Percentiles rank a stretch among this genome's conserved stretches.
Conservation (phyloP, 37 sponge, comb jelly and placozoan genomes). For the Ephydatia muelleri region DNA sequence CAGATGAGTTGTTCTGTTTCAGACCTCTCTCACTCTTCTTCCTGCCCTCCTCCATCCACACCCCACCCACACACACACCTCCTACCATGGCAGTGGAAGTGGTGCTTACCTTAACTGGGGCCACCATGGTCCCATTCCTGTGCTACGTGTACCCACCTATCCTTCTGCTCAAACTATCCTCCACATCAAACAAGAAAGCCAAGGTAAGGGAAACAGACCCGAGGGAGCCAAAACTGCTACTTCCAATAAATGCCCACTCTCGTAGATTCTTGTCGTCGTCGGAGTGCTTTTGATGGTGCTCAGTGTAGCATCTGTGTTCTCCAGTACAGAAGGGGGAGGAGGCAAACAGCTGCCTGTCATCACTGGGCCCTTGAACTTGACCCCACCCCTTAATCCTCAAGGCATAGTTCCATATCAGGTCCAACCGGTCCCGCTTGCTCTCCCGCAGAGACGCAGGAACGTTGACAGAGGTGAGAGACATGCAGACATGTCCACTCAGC, state of each 20-base stretch:
- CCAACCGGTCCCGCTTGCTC: too few relatives aligned
- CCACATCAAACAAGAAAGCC: conserved; percentile 18
- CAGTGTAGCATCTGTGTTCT: conserved; percentile 1
- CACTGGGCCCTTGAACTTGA: too few relatives aligned
- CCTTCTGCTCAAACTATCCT: conserved; percentile 60
- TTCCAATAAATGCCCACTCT: neutral
- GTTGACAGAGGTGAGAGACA: too few relatives aligned
- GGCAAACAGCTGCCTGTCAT: too few relatives aligned
- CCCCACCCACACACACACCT: too few relatives aligned
- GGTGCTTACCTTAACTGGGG: conserved; percentile 77
- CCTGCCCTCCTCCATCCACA: too few relatives aligned
- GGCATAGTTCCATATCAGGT: too few relatives aligned
- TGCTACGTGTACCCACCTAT: conserved; percentile 77
- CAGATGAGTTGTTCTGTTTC: too few relatives aligned
- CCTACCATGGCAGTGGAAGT: conserved; percentile 62
- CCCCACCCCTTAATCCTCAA: too few relatives aligned
- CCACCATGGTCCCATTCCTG: conserved; percentile 70
- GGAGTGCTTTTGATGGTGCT: conserved; percentile 18
- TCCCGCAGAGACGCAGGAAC: too few relatives aligned
- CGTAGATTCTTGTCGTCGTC: neutral
- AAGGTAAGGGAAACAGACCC: conserved; percentile 21
- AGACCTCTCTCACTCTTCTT: too few relatives aligned
- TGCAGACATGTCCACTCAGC: too few relatives aligned
- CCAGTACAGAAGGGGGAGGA: neutral
- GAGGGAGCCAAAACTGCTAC: neutral